Evolutionary conservation across 1,140 invertebrate species (phyloP).

Genomic region (Danaus plexippus): DNA sequence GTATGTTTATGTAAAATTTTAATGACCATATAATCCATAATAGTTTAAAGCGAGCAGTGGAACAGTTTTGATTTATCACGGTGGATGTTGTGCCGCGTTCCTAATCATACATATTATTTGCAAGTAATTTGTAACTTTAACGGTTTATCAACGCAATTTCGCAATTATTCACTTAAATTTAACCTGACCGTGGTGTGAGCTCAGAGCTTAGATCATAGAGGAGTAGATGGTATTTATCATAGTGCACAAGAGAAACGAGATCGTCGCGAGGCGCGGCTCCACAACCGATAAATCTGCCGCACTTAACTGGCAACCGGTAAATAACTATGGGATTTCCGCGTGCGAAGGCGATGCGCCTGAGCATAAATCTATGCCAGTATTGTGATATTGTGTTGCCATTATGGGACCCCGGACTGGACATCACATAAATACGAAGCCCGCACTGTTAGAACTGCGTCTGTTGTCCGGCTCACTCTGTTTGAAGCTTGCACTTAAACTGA

Average conservation of each 20-base stretch:
- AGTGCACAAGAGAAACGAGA: slow-evolving; percentile 51
- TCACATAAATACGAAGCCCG: slow-evolving; percentile 57
- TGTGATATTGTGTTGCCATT: slow-evolving; percentile 72
- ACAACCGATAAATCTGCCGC: slow-evolving; percentile 67
- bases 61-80: too few relatives aligned
- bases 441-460: slow-evolving; percentile 20
- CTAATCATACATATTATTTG: too few relatives aligned
- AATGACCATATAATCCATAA: too few relatives aligned
- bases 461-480: slow-evolving; percentile 3
- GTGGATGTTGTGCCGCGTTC: too few relatives aligned
- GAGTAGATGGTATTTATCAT: slow-evolving; percentile 43
- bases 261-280: slow-evolving; percentile 47
- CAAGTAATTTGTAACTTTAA: slow-evolving; percentile 14
- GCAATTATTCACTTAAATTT: slow-evolving; percentile 39
- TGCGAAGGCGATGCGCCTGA: slow-evolving; percentile 60
- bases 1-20: too few relatives aligned
- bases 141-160: slow-evolving; percentile 23
- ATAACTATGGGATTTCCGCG: slow-evolving; percentile 71
- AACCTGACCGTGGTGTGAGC: slow-evolving; percentile 35
- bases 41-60: too few relatives aligned
- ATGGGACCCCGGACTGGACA: slow-evolving; percentile 47
- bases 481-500: slow-evolving; percentile 1
- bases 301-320: slow-evolving; percentile 69
- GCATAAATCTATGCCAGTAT: slow-evolving; percentile 70
- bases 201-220: slow-evolving; percentile 28